Evolutionary conservation across 2,888 invertebrate genomes (phyloP).

Genomic region (Limnephilus marmoratus): DNA sequence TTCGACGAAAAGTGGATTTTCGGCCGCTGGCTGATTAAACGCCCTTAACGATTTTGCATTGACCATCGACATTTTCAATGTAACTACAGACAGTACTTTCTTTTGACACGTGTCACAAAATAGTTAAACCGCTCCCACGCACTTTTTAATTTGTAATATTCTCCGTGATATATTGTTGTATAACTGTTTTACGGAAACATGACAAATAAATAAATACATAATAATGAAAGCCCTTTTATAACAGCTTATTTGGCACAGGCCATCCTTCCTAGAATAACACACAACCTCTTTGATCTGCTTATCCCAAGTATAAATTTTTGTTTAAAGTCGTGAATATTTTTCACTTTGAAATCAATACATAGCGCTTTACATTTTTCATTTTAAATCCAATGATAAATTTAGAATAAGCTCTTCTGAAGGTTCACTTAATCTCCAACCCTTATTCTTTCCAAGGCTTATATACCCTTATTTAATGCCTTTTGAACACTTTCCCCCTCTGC

Average conservation of each 20-base stretch:
- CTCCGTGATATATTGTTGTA: too few species aligned
- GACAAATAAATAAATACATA: not conserved
- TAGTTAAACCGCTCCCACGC: too few species aligned
- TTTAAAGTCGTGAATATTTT: not conserved
- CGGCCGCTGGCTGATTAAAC: too few species aligned
- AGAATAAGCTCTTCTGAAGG: conserved; percentile 24
- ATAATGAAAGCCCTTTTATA: not conserved
- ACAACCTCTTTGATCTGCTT: not conserved
- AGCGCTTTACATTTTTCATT: not conserved
- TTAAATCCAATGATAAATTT: conserved; percentile 45
- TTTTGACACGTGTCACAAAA: too few species aligned
- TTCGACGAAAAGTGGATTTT: too few species aligned
- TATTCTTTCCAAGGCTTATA: conserved; percentile 47
- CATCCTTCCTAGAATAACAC: not conserved
- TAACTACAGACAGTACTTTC: too few species aligned
- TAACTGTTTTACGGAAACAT: too few species aligned
- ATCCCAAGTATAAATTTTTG: not conserved
- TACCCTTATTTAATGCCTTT: conserved; percentile 54
- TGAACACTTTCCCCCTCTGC: conserved; percentile 20
- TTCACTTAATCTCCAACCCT: conserved; percentile 18
- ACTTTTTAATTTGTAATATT: too few species aligned
- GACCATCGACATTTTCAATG: too few species aligned
- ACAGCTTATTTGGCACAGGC: not conserved
- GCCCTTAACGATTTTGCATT: too few species aligned
- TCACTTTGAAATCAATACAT: not conserved